phyloP scores from a whole-genome alignment of 2,797 vertebrate species.

The Lates japonicus region DNA sequence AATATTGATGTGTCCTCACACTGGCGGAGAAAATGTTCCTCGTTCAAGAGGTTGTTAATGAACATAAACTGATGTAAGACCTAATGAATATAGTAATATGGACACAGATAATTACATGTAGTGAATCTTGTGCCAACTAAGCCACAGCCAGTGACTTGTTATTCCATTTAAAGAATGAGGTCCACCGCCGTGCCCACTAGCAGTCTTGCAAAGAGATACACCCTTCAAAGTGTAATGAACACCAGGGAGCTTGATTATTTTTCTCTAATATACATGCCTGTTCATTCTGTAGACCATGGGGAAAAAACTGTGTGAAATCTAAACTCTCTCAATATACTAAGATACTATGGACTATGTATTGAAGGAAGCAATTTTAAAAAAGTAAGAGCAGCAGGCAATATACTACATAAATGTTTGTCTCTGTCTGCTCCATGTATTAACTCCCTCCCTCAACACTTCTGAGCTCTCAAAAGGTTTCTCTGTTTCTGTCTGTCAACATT shows the following conservation, averaged over 20 bases:
- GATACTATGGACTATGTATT: background rate
- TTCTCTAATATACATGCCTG: background rate
- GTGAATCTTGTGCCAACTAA: background rate
- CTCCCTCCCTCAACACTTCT: background rate
- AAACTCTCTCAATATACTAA: background rate
- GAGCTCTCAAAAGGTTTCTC: slow-evolving; percentile 10
- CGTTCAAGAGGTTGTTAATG: slow-evolving; percentile 39
- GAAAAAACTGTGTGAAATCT: background rate
- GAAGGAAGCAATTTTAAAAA: background rate
- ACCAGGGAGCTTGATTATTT: background rate
- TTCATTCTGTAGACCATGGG: background rate
- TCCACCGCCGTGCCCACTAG: slow-evolving; percentile 1
- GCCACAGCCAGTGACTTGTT: slow-evolving; percentile 13
- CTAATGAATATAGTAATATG: slow-evolving; percentile 27
- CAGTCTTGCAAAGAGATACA: background rate
- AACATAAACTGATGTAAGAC: slow-evolving; percentile 31
- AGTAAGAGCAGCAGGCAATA: slow-evolving; percentile 12
- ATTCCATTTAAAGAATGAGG: slow-evolving; percentile 17
- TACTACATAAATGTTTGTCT: background rate
- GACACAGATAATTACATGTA: slow-evolving; percentile 28
- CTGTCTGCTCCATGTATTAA: background rate
- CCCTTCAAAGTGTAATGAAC: slow-evolving; percentile 10
- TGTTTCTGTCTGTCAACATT: slow-evolving; percentile 13
- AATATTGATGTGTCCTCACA: slow-evolving; percentile 52
- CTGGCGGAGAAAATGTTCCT: slow-evolving; percentile 3